phyloP scores from a whole-genome alignment of 1,140 invertebrate genomes.

The Phortica variegata region DNA sequence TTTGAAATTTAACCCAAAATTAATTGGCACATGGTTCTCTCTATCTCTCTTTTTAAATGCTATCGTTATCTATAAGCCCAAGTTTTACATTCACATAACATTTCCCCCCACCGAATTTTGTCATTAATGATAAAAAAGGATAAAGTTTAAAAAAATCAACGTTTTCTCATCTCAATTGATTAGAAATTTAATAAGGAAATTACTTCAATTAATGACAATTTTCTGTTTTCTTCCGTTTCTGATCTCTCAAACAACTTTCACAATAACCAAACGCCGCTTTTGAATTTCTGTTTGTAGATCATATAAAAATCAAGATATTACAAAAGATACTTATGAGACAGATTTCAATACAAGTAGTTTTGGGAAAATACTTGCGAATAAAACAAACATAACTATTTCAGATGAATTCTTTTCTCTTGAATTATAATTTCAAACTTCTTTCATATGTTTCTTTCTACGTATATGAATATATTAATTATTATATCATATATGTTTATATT shows the following conservation, averaged over 20 bases:
- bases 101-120: no score
- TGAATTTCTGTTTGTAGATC: neutral
- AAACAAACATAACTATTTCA: constrained; percentile 14
- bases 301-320: constrained; percentile 25
- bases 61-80: constrained; percentile 51
- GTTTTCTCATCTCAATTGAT: neutral
- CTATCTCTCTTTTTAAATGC: constrained; percentile 57
- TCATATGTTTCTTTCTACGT: no score
- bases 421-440: no score
- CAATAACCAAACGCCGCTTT: no score
- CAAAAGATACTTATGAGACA: constrained; percentile 58
- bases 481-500: constrained; percentile 40
- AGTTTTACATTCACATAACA: no score
- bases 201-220: neutral
- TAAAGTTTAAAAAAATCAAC: no score
- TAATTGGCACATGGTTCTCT: no score
- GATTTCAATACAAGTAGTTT: constrained; percentile 57
- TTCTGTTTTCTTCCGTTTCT: neutral
- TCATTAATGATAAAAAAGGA: no score
- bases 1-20: no score
- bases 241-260: neutral
- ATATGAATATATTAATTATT: no score
- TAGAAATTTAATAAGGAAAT: neutral
- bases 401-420: constrained; percentile 30
- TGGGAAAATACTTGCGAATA: constrained; percentile 56